Base-by-base conservation (phyloP, 1,140 invertebrate genomes). In the Carposina sasakii region DNA sequence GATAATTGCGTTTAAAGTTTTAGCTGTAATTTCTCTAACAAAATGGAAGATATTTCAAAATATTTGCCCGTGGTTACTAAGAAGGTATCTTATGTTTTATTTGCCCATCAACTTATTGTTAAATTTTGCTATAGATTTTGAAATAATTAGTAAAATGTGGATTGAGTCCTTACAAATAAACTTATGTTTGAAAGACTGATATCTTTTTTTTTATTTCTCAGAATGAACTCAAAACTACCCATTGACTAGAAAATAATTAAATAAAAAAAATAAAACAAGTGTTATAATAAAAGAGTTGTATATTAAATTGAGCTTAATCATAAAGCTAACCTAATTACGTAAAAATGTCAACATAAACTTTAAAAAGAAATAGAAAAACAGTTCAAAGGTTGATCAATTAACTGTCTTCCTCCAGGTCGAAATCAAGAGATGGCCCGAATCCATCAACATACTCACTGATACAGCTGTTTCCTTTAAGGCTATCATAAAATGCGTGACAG, bases 1-100 rank as follows among this genome's bases (percentile, higher is more conserved):
- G 47, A 49, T 49, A 49, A 41, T 41, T 30, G 36, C 24, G 47
- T 40, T 49, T 49, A 15, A 46, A 46, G 31, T 46, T 46, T 46
- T 19, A 46, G 44, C 31, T 46, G 31, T 46, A n/a, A 46, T 41
- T 41, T 21, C 23, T 42, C 37, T 49, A 30, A 41, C 24, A 33
- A 33, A 22, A 49, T 30, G 17, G 10, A n/a, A n/a, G n/a, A n/a
- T n/a, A n/a, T n/a, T n/a, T n/a, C n/a, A 42, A 36, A 13, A 34
- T 36, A 19, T 46, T 36, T 46, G 19, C 33, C 21, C 12, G 47
- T 23, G 10, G 15, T 30, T 49, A 33, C 15, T 22, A 49, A n/a
- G 16, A 31, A 49, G n/a, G n/a, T 16, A 30, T 26, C 8, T 34
- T 41, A 31, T 49, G 21, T 42, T 41, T 41, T 41, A 41, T 33